Evolutionary conservation across 2,888 invertebrate genomes (phyloP), one percentile per base, ranked within the genome.

Genomic region (Drosophila cognata): DNA sequence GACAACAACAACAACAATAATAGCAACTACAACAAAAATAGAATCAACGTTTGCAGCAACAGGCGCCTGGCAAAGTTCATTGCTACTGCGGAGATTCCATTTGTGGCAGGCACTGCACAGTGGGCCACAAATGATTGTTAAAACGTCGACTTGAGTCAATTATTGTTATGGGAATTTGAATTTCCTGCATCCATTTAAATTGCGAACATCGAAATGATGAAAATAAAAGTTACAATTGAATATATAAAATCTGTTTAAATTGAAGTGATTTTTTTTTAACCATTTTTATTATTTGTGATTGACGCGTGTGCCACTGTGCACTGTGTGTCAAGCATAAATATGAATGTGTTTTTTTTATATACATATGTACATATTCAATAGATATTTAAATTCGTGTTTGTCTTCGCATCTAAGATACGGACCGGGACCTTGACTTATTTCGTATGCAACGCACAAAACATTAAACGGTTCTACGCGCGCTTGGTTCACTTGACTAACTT

Each of bases 371-470:
- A 46, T 46, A n/a, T 46, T 21, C 21, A 6, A 21, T 4, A 13
- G 43, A 21, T 46, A 36, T 50, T 13, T 10, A 28, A 58, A 28
- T 38, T 5, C 33, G 8, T 35, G 38, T 33, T 28, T 38, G 31
- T 13, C 36, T 65, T 64, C 64, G 71, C 60, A 61, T 67, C 61
- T 73, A 57, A 55, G 73, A 41, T 56, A 56, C 29, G 36, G n/a
- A 65, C 48, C 48, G 74, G 74, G 76, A 74, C 89, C 90, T 90
- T 85, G 85, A 88, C 85, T 85, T 90, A 90, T 86, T 90, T 60
- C 62, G 89, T 88, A 85, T 85, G 81, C 85, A 78, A 31, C 56
- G 29, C 85, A 86, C 87, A 86, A 33, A 57, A n/a, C 59, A 36
- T 62, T 67, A 74, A 82, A 63, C 79, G 72, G 56, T 74, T 81